Evolutionary conservation across 2,888 invertebrate genomes (phyloP), one percentile per base, ranked within the genome.

Genomic region (Phorcus lineatus): DNA sequence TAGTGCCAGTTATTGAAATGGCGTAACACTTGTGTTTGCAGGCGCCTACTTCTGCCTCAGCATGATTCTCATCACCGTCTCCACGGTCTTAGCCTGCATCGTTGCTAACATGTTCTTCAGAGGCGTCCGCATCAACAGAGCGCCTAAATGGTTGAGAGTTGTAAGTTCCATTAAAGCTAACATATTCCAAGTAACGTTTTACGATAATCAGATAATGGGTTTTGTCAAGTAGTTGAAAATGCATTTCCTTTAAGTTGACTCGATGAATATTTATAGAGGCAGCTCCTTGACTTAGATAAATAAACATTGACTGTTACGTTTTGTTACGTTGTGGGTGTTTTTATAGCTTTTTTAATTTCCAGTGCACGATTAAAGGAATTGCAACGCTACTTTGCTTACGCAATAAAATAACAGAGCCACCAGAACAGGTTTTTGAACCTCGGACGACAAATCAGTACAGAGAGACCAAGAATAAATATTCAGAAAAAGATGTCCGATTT

Each of bases 281-380:
- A 47, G 47, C 47, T 47, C 47, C 47, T 47, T 47, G 47, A 47
- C 47, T 47, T 13, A 13, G 47, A 47, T 11, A 47, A 47, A 47
- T 47, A 47, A 47, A 57, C 19, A 57, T 24, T 19, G 24, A 57
- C 57, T 24, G 24, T 57, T 57, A 57, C 24, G 9, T 57, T 57
- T 57, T 57, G 22, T 24, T 57, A 24, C 57, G 9, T 24, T 57
- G 24, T 19, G 19, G 24, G 57, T 24, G 57, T 57, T 24, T 57
- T 57, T 57, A 57, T 57, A 6, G 24, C 57, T 57, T 57, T 16
- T 24, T 57, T 57, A 7, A 57, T 4, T 84, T 86, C 28, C 81
- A 90, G 90, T 54, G 88, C 36, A 89, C 89, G 89, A 87, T 90
- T 3, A 88, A 88, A 75, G 81, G 87, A 28, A 81, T 90, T 47